These are phyloP conservation scores for Choloepus didactylus DNA, from an alignment of 2,797 vertebrate genomes.

Conservation along the genomic window DNA sequence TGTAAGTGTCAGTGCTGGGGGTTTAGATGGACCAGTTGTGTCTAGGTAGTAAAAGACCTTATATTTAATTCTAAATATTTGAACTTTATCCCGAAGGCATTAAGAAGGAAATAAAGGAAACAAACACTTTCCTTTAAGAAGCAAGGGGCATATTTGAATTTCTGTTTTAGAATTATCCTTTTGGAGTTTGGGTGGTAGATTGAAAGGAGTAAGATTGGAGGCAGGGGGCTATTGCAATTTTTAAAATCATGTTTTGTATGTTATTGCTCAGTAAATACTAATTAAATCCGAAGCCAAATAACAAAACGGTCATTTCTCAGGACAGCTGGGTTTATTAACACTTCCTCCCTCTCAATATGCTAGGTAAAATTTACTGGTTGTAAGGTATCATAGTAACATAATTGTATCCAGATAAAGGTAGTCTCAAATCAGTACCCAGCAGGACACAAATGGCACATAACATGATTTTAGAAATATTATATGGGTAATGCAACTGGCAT, in stretches of 20 bases:
- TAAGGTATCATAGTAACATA: background rate
- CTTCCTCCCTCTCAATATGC: background rate
- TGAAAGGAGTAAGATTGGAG: background rate
- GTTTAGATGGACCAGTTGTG: background rate
- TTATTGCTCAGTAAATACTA: constrained; percentile 48
- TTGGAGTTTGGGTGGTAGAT: background rate
- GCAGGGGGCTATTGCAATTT: background rate
- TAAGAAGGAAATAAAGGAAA: background rate
- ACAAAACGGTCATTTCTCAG: background rate
- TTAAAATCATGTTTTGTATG: background rate
- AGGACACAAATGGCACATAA: background rate
- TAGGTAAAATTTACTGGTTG: background rate
- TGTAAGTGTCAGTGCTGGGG: background rate
- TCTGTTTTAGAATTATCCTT: background rate
- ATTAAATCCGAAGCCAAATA: constrained; percentile 10
- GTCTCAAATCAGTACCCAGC: background rate
- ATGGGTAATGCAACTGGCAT: background rate
- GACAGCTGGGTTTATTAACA: background rate
- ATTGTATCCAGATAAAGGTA: background rate
- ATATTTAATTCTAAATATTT: background rate
- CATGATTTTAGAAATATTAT: background rate
- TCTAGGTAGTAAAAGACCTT: background rate
- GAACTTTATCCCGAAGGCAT: background rate
- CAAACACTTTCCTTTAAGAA: background rate
- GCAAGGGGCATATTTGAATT: background rate